phyloP scores from a whole-genome alignment of 1,140 invertebrate species.

The Nomia melanderi region DNA sequence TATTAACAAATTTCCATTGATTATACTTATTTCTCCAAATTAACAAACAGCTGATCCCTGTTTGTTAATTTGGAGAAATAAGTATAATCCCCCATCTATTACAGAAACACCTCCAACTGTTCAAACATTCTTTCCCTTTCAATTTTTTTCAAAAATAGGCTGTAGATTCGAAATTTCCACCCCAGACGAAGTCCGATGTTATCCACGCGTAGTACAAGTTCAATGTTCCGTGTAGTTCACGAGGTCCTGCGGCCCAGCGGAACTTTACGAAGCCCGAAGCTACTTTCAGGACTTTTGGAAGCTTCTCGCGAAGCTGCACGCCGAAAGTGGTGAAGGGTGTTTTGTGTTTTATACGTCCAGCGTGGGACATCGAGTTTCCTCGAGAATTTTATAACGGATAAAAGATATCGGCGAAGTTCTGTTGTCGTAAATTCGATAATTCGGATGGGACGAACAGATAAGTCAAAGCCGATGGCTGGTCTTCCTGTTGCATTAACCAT shows the following conservation, averaged over 20 bases:
- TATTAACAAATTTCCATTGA: no score
- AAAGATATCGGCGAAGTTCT: not conserved
- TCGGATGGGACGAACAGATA: not conserved
- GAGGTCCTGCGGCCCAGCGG: not conserved
- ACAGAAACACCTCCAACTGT: not conserved
- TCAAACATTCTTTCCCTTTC: not conserved
- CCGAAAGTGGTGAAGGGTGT: slow-evolving; percentile 39
- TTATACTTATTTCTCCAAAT: no score
- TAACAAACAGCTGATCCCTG: no score
- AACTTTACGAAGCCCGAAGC: slow-evolving; percentile 28
- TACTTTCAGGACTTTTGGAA: slow-evolving; percentile 28
- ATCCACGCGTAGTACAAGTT: not conserved
- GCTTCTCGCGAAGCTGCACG: not conserved
- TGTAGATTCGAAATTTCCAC: not conserved
- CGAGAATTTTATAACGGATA: not conserved
- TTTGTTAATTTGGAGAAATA: no score
- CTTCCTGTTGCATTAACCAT: not conserved
- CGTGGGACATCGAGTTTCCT: not conserved
- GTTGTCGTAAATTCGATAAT: not conserved
- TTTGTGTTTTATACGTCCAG: slow-evolving; percentile 3
- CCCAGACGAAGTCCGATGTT: not conserved
- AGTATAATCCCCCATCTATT: no score
- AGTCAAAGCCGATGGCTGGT: not conserved
- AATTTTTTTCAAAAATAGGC: not conserved
- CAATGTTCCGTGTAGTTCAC: not conserved